Evolutionary conservation across 1,140 invertebrate genomes (phyloP), one percentile per base, ranked within the genome.

Genomic region (Ceratosolen fusciceps): DNA sequence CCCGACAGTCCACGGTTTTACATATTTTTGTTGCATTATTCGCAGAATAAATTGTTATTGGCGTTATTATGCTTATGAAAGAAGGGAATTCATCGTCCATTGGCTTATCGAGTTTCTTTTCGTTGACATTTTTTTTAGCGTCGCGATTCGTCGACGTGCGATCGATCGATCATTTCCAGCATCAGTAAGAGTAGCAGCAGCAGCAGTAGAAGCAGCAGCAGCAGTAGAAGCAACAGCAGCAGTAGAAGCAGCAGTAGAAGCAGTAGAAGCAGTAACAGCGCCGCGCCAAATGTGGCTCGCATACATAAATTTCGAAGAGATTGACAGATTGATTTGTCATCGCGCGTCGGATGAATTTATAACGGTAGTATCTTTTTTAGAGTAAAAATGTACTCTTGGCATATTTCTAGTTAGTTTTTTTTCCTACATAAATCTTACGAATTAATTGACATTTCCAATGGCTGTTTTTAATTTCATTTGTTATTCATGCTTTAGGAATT

Each of bases 241-340:
- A n/a, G n/a, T n/a, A n/a, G n/a, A n/a, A n/a, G n/a, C n/a, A n/a
- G n/a, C n/a, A n/a, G n/a, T n/a, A n/a, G n/a, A n/a, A n/a, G n/a
- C n/a, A n/a, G n/a, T n/a, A n/a, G n/a, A n/a, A n/a, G n/a, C n/a
- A n/a, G n/a, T n/a, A n/a, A 47, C 12, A 62, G 37, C 14, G 29
- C 26, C 26, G 31, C 47, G 29, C 8, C 19, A 24, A 75, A 39
- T 37, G 56, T 49, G 21, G 5, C 7, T 34, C 37, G 39, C 58
- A 62, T 74, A 21, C 21, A 31, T 65, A 75, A 75, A 9, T 68
- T 43, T 19, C 4, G 34, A 29, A 14, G 43, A 56, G 29, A 76
- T 68, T 56, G 39, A 39, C 37, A 37, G 31, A 76, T 56, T 76
- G 74, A 76, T 76, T 56, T 68, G 74, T 76, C 74, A 76, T 68